phyloP scores from a whole-genome alignment of 2,113 vertebrate species.

The Lasiurus borealis region DNA sequence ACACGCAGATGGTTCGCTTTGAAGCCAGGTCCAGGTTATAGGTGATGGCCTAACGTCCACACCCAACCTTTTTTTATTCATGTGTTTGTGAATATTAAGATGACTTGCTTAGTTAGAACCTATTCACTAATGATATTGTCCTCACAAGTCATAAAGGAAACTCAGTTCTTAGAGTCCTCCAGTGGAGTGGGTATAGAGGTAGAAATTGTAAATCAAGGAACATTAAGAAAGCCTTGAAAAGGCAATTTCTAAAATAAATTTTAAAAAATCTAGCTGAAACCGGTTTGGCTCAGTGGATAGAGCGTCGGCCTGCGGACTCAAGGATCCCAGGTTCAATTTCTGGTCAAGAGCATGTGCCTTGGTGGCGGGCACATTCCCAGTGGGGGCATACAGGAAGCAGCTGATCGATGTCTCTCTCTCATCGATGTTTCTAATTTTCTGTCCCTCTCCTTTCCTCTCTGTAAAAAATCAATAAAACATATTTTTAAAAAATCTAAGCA shows the following conservation, averaged over 20 bases:
- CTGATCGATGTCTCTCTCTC: too few species aligned
- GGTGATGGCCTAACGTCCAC: background rate
- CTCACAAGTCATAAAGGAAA: slow-evolving; percentile 18
- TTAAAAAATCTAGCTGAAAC: background rate
- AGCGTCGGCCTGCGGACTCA: too few species aligned
- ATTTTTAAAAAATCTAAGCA: background rate
- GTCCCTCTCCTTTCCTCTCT: too few species aligned
- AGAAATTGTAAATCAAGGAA: background rate
- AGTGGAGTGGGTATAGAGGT: background rate
- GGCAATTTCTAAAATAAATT: slow-evolving; percentile 47
- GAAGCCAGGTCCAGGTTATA: background rate
- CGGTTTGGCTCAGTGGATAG: too few species aligned
- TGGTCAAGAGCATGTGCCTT: too few species aligned
- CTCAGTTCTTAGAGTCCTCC: background rate
- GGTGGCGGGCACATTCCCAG: too few species aligned
- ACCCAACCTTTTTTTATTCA: background rate
- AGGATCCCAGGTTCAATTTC: too few species aligned
- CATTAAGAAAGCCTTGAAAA: background rate
- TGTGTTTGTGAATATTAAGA: background rate
- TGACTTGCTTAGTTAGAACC: slow-evolving; percentile 41
- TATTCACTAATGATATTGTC: background rate
- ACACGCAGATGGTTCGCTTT: background rate
- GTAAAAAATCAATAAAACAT: too few species aligned
- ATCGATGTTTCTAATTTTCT: too few species aligned
- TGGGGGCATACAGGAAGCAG: too few species aligned